Conservation (phyloP, 2,797 vertebrate species). For the Chaetophractus vellerosus region DNA sequence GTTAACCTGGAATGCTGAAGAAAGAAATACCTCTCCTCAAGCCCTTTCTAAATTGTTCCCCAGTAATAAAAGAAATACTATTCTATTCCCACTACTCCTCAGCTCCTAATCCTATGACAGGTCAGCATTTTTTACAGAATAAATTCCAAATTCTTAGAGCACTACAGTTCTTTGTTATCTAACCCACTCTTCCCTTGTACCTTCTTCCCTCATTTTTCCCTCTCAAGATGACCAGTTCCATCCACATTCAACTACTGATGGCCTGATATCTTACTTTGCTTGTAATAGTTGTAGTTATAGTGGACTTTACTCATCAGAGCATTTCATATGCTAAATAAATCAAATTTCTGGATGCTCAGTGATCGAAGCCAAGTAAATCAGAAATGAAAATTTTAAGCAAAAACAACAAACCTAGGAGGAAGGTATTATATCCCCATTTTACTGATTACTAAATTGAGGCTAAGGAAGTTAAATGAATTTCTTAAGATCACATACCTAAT, state of each 20-base stretch:
- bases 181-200: neutral
- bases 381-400: conserved; percentile 1
- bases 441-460: neutral
- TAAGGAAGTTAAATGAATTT: neutral
- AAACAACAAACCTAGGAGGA: neutral
- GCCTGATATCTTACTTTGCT: neutral
- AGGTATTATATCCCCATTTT: neutral
- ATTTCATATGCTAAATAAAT: neutral
- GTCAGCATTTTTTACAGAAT: neutral
- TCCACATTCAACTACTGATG: neutral
- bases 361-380: neutral
- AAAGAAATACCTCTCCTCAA: neutral
- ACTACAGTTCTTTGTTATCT: neutral
- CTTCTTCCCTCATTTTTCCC: neutral
- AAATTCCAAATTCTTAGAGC: neutral
- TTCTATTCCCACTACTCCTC: neutral
- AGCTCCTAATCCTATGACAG: neutral
- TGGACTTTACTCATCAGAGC: neutral
- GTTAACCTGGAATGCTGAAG: neutral
- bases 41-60: neutral
- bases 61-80: neutral
- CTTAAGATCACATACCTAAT: neutral
- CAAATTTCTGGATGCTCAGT: neutral
- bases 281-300: neutral
- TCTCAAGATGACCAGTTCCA: neutral